Percentiles rank a stretch among this genome's conserved stretches.
phyloP scores from a whole-genome alignment of 2,888 invertebrate genomes.

The Poecilus cupreus region DNA sequence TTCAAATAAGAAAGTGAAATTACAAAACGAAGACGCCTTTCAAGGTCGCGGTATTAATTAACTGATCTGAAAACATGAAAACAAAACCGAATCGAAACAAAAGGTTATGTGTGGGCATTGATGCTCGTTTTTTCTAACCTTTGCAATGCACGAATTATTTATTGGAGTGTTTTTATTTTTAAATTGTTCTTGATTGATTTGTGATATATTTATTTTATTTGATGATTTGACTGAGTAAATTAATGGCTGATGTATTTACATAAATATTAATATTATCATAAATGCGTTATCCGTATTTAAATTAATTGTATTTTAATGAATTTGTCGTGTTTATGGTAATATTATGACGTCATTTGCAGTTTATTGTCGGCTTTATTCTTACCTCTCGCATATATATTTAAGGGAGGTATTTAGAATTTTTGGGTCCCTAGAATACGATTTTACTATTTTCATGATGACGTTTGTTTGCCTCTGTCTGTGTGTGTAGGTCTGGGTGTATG shows the following conservation, averaged over 20 bases:
- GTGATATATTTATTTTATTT: too few species aligned
- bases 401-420: too few species aligned
- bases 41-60: slow-evolving; percentile 11
- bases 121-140: not conserved
- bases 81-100: not conserved
- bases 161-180: too few species aligned
- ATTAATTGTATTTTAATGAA: not conserved
- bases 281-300: not conserved
- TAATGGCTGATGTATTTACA: not conserved
- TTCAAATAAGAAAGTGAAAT: slow-evolving; percentile 12
- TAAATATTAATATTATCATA: not conserved
- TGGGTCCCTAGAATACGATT: too few species aligned
- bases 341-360: too few species aligned
- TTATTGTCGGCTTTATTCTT: too few species aligned
- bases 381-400: too few species aligned
- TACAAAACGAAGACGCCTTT: slow-evolving; percentile 3
- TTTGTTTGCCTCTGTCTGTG: not conserved
- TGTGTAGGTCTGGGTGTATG: not conserved
- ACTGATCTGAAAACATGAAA: too few species aligned
- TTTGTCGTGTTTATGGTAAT: not conserved
- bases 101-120: slow-evolving; percentile 1
- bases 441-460: not conserved
- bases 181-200: not conserved
- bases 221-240: not conserved
- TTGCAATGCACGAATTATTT: not conserved